Percentiles rank a stretch among this genome's conserved stretches.
Evolutionary conservation across 2,888 invertebrate species (phyloP).

Genomic region (Ormyrus labotus): DNA sequence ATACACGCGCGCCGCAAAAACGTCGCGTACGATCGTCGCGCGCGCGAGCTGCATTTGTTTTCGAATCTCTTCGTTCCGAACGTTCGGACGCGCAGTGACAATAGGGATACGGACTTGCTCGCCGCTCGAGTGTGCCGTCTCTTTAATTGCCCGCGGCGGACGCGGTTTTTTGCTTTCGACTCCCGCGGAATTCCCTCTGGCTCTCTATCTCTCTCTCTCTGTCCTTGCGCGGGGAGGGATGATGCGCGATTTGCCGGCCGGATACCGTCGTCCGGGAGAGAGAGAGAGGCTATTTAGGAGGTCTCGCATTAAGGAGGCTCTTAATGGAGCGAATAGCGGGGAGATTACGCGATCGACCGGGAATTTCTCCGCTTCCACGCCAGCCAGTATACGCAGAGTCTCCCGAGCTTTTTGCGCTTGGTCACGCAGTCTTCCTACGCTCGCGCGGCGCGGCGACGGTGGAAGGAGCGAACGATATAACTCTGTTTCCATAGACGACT

Average conservation of each 20-base stretch:
- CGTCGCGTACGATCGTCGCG: no score
- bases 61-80: no score
- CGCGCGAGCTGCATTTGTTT: no score
- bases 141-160: constrained; percentile 9
- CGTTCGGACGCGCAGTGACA: no score
- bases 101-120: no score
- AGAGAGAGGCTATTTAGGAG: constrained; percentile 13
- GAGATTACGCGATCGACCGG: constrained; percentile 25
- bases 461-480: not conserved
- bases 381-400: no score
- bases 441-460: not conserved
- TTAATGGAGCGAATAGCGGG: not conserved
- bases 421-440: not conserved
- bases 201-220: no score
- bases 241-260: no score
- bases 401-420: not conserved
- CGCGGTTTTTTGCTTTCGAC: not conserved
- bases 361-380: constrained; percentile 3
- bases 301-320: not conserved
- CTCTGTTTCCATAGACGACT: not conserved
- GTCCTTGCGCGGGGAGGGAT: no score
- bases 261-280: no score
- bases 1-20: no score
- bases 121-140: not conserved
- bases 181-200: not conserved